phyloP scores from a whole-genome alignment of 1,140 invertebrate species.

The Drosophila mayri region DNA sequence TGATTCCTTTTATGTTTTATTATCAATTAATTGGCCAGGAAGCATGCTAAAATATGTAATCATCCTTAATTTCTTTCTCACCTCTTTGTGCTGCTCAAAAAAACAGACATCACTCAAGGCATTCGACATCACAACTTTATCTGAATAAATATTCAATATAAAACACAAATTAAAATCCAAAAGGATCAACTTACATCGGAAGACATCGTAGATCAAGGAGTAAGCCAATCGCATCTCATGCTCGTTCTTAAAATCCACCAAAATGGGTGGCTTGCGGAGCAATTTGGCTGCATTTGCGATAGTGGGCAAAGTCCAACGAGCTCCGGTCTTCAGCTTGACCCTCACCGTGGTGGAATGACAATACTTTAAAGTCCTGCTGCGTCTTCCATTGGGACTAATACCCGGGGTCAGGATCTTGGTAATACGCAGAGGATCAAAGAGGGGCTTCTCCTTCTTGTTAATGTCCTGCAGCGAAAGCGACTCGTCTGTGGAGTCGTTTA shows the following conservation, averaged over 20 bases:
- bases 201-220: slow-evolving; percentile 91
- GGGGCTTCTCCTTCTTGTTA: slow-evolving; percentile 67
- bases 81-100: slow-evolving; percentile 86
- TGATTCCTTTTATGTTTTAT: too few species aligned
- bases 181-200: slow-evolving; percentile 90
- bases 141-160: slow-evolving; percentile 83
- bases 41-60: neutral
- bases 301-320: slow-evolving; percentile 85
- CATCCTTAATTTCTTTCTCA: slow-evolving; percentile 64
- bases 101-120: slow-evolving; percentile 89
- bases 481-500: slow-evolving; percentile 70
- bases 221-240: slow-evolving; percentile 92
- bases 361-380: slow-evolving; percentile 50
- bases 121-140: slow-evolving; percentile 89
- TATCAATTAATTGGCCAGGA: neutral
- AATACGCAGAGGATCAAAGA: slow-evolving; percentile 68
- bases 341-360: slow-evolving; percentile 65
- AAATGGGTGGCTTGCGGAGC: slow-evolving; percentile 86
- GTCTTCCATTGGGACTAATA: slow-evolving; percentile 54
- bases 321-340: slow-evolving; percentile 51
- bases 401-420: slow-evolving; percentile 62
- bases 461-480: slow-evolving; percentile 66
- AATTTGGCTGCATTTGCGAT: slow-evolving; percentile 88
- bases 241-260: slow-evolving; percentile 88
- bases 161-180: slow-evolving; percentile 85